phyloP scores from a whole-genome alignment of 1,140 invertebrate genomes.

The Ceratitis capitata region DNA sequence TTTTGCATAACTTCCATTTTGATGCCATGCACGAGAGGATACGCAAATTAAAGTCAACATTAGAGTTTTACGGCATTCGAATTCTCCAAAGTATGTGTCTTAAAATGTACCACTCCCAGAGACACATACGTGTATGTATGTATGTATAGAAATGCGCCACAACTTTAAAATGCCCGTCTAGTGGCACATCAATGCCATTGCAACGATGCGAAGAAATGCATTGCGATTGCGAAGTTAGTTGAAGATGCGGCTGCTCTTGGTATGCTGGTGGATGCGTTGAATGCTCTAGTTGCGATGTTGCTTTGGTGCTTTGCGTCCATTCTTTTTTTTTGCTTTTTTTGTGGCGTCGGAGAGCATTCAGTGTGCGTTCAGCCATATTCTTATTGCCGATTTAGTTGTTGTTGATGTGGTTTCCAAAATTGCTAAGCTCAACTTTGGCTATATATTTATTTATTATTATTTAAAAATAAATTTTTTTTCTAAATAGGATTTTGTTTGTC shows the following conservation, averaged over 20 bases:
- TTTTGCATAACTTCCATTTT: conserved; percentile 32
- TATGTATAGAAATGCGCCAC: too few relatives aligned
- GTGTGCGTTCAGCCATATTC: not conserved
- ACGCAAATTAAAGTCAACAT: conserved; percentile 36
- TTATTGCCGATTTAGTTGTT: not conserved
- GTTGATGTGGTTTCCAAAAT: not conserved
- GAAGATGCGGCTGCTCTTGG: too few relatives aligned
- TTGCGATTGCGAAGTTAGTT: not conserved
- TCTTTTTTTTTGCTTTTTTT: not conserved
- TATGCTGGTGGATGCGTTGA: not conserved
- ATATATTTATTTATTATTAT: too few relatives aligned
- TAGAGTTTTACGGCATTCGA: not conserved
- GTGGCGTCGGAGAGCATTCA: not conserved
- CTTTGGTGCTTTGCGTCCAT: not conserved
- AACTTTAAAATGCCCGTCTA: not conserved
- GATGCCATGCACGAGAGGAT: conserved; percentile 27
- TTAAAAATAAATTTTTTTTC: too few relatives aligned
- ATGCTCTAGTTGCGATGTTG: not conserved
- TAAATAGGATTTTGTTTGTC: too few relatives aligned
- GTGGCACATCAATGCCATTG: not conserved
- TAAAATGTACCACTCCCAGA: not conserved
- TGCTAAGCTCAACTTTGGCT: too few relatives aligned
- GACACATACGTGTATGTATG: not conserved
- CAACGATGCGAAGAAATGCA: not conserved
- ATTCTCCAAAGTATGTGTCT: not conserved